Conservation (phyloP, 2,888 invertebrate genomes). For the Clepsis dumicolana region DNA sequence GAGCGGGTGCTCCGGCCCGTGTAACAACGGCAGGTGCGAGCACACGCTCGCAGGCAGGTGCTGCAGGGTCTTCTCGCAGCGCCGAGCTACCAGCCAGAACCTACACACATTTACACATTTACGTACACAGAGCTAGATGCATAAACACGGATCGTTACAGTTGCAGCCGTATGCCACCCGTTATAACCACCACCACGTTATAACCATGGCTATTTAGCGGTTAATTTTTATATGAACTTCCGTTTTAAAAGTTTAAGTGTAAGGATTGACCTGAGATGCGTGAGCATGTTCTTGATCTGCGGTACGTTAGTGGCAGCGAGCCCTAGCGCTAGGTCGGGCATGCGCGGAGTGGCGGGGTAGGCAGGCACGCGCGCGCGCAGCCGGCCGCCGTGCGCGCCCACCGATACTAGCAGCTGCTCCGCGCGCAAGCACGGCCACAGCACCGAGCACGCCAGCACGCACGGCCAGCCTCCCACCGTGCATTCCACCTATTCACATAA, state of each 20-base stretch:
- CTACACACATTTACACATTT: neutral
- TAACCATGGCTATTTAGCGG: too few species aligned
- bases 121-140: too few species aligned
- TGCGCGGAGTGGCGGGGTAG: conserved; percentile 92
- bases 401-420: conserved; percentile 96
- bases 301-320: conserved; percentile 77
- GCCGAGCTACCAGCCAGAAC: conserved; percentile 95
- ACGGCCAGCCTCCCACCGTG: conserved; percentile 94
- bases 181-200: too few species aligned
- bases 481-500: conserved; percentile 88
- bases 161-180: too few species aligned
- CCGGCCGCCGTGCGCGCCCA: conserved; percentile 97
- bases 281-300: conserved; percentile 69
- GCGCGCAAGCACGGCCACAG: conserved; percentile 96
- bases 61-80: conserved; percentile 97
- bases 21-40: conserved; percentile 93
- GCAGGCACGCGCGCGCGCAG: conserved; percentile 97
- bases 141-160: too few species aligned
- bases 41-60: conserved; percentile 96
- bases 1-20: conserved; percentile 92
- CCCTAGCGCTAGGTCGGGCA: conserved; percentile 93
- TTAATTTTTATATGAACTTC: too few species aligned
- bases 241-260: too few species aligned
- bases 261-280: conserved; percentile 79
- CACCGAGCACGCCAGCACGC: conserved; percentile 96